phyloP scores from a whole-genome alignment of 2,113 vertebrate species.

The Xyrauchen texanus region DNA sequence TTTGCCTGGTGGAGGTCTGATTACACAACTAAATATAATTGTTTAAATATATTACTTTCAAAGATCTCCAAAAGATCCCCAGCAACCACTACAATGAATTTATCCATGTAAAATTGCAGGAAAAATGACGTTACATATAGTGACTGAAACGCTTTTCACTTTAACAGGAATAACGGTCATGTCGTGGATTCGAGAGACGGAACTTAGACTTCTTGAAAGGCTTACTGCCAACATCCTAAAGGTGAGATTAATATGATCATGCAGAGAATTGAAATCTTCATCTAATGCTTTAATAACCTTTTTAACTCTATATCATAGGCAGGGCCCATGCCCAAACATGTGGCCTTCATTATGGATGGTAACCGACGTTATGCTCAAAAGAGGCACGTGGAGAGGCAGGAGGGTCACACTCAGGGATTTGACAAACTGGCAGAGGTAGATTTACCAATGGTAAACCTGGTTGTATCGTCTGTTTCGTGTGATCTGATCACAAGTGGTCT shows the following conservation, averaged over 20 bases:
- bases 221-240: slow-evolving; percentile 91
- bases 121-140: no score
- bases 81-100: no score
- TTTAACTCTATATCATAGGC: slow-evolving; percentile 69
- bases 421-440: slow-evolving; percentile 94
- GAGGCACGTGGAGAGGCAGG: slow-evolving; percentile 84
- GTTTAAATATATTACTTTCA: no score
- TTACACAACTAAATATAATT: no score
- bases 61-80: no score
- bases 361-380: slow-evolving; percentile 94
- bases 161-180: slow-evolving; percentile 65
- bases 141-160: not conserved
- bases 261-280: not conserved
- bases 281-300: not conserved
- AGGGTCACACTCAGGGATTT: slow-evolving; percentile 93
- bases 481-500: no score
- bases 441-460: not conserved
- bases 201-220: slow-evolving; percentile 86
- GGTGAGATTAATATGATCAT: slow-evolving; percentile 69
- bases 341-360: slow-evolving; percentile 99
- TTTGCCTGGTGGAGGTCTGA: no score
- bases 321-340: slow-evolving; percentile 94
- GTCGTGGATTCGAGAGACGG: slow-evolving; percentile 95
- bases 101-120: no score
- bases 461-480: no score